phyloP scores from a whole-genome alignment of 2,113 vertebrate species.

The Leptosomus discolor region DNA sequence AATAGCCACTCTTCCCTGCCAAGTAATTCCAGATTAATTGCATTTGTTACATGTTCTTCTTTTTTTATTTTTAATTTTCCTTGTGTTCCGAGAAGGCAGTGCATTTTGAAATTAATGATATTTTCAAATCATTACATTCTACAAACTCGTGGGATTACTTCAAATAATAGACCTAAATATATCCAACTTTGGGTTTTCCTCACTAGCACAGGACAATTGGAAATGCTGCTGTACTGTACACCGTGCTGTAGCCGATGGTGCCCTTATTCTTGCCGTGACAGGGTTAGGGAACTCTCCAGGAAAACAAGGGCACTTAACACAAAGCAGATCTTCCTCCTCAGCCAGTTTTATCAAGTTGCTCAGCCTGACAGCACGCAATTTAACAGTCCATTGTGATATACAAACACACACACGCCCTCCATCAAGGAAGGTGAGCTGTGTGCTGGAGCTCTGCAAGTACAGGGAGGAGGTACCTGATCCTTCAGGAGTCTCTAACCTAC shows the following conservation, averaged over 20 bases:
- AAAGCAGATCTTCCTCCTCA: neutral
- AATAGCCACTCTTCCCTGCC: neutral
- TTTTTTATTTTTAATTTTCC: neutral
- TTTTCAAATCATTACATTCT: neutral
- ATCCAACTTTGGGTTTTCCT: neutral
- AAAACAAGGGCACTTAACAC: neutral
- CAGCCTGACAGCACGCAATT: neutral
- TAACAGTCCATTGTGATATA: fast-evolving
- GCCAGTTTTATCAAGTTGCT: neutral
- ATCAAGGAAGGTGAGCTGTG: fast-evolving
- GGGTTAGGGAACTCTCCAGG: neutral
- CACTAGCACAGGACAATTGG: neutral
- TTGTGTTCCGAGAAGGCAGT: neutral
- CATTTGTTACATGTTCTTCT: neutral
- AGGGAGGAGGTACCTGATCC: neutral
- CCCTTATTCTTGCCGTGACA: neutral
- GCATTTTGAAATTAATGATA: neutral
- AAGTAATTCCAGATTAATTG: slow-evolving; percentile 34
- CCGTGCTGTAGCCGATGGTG: fast-evolving
- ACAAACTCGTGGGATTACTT: neutral
- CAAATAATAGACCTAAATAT: neutral
- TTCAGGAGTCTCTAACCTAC: neutral
- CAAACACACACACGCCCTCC: neutral
- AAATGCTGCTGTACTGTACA: neutral
- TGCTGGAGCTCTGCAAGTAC: fast-evolving